A percentile compares a stretch with the other conserved stretches of the same genome.
Evolutionary conservation across 1,140 invertebrate species (phyloP).

Genomic region (Aphis craccivora): DNA sequence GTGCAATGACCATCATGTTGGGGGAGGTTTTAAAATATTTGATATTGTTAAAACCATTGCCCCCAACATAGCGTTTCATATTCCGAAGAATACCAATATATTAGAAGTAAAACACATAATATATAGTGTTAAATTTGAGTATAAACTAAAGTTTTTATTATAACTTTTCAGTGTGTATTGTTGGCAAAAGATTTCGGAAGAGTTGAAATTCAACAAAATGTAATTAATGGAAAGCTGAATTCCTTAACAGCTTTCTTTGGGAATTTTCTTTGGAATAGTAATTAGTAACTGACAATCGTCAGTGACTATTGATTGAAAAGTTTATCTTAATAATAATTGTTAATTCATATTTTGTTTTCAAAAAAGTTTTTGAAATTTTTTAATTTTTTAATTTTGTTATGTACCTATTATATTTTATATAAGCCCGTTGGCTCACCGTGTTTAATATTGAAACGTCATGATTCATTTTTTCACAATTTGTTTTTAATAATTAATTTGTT

Average conservation of each 20-base stretch:
- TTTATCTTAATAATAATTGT: no score
- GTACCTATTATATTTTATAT: no score
- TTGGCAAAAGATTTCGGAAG: constrained; percentile 9
- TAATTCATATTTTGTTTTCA: no score
- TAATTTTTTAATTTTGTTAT: no score
- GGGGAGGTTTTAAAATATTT: constrained; percentile 71
- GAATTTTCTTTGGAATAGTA: not conserved
- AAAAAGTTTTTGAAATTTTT: no score
- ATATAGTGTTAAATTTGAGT: no score
- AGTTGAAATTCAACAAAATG: constrained; percentile 37
- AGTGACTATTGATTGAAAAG: not conserved
- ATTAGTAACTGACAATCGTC: not conserved
- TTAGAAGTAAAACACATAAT: constrained; percentile 74
- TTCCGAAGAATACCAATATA: constrained; percentile 87
- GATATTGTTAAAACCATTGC: constrained; percentile 71
- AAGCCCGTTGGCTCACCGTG: no score
- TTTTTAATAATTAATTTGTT: no score
- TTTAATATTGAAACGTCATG: no score
- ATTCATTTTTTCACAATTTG: no score
- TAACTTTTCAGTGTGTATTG: constrained; percentile 27
- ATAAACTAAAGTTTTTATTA: no score
- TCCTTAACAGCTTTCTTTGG: constrained; percentile 34
- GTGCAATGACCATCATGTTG: constrained; percentile 65
- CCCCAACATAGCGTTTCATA: constrained; percentile 83
- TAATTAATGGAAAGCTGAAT: constrained; percentile 27